Evolutionary conservation across 2,888 invertebrate species (phyloP), one percentile per base, ranked within the genome.

Genomic region (Holacanthella duospinosa): DNA sequence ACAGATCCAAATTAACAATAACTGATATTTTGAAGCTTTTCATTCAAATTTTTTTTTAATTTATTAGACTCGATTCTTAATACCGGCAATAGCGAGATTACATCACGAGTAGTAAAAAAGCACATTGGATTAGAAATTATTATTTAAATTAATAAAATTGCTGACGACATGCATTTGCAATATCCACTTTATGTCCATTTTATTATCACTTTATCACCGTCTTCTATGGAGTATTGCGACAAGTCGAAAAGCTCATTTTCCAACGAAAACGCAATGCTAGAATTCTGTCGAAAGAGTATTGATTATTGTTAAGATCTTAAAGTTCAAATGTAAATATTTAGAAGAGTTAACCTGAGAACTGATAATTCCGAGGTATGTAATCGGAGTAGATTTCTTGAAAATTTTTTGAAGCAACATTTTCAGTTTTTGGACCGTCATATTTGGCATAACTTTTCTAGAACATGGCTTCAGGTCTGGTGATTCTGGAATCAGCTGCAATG

Each of bases 171-270:
- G n/a, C n/a, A n/a, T n/a, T n/a, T n/a, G n/a, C n/a, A n/a, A n/a
- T n/a, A n/a, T n/a, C n/a, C n/a, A n/a, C n/a, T n/a, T 48, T 21
- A 48, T 4, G 48, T 21, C 82, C 83, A 86, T 74, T 83, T 83
- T 9, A 87, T 87, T 66, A 86, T 78, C 71, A 94, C 85, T 64
- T 82, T 84, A 78, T 93, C 92, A 65, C 88, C 89, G 74, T 87
- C 86, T 78, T 89, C 87, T 48, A 93, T 80, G 0, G 92, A 90
- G 78, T 86, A 94, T 77, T 85, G 90, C 58, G 85, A 84, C 53
- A 94, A 79, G 74, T 88, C 86, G 77, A 90, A 88, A 74, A 89
- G 85, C 64, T 85, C 86, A 76, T 92, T 91, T 69, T 92, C 88
- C 70, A 94, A 77, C 63, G 80, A 79, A 71, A 92, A 86, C 75